Evolutionary conservation across 2,113 vertebrate species (phyloP).

Genomic region (Cyrtonyx montezumae): DNA sequence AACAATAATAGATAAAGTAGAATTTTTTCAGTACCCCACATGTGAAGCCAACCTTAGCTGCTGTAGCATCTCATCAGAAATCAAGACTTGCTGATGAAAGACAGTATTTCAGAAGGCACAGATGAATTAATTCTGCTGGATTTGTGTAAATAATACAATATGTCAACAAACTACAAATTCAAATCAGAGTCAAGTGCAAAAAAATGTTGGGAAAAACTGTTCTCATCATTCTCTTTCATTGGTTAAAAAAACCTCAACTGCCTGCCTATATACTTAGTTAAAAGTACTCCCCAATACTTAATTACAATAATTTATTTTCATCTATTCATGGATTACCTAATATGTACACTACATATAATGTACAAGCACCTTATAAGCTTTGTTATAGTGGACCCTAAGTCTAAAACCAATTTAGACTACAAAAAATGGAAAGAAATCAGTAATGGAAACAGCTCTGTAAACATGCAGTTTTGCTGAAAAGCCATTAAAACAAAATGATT

Average conservation of each 20-base stretch:
- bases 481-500: neutral
- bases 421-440: neutral
- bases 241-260: neutral
- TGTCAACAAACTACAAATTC: neutral
- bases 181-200: neutral
- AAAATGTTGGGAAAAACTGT: neutral
- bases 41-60: neutral
- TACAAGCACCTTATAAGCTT: neutral
- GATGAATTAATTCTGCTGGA: neutral
- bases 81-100: neutral
- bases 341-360: neutral
- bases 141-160: neutral
- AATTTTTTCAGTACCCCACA: neutral
- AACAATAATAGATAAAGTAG: rapidly evolving
- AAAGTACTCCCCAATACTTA: neutral
- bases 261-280: neutral
- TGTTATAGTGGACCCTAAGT: neutral
- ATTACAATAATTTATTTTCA: neutral
- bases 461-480: neutral
- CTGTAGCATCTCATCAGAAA: neutral
- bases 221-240: neutral
- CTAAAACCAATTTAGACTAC: neutral
- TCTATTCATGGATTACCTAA: neutral
- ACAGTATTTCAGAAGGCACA: neutral
- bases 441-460: neutral